Evolutionary conservation across 2,113 vertebrate genomes (phyloP).

Genomic region (Prinia subflava): DNA sequence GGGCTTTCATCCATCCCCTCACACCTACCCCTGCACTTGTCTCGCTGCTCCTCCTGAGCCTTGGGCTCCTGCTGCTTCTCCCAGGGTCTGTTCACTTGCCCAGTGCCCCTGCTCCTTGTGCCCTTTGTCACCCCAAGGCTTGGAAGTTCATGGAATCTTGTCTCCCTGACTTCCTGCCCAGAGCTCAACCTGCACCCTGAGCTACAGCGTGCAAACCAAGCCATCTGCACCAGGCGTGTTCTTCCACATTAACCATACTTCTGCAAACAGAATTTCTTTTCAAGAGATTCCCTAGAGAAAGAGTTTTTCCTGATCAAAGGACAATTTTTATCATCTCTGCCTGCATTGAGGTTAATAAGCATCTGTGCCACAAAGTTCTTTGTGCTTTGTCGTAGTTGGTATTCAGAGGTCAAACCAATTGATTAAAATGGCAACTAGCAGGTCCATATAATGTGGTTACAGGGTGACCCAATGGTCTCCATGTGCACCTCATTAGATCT

Average conservation of each 20-base stretch:
- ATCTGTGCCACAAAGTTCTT: not conserved
- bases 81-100: not conserved
- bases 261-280: not conserved
- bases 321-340: not conserved
- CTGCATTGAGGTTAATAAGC: not conserved
- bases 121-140: not conserved
- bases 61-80: too few relatives aligned
- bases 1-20: not conserved
- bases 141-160: not conserved
- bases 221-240: fast-evolving
- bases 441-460: constrained; percentile 39
- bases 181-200: not conserved
- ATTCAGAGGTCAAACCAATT: constrained; percentile 51
- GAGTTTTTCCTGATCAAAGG: not conserved
- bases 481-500: constrained; percentile 71
- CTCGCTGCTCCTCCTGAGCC: fast-evolving
- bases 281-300: not conserved
- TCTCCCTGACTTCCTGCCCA: not conserved
- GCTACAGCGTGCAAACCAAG: not conserved
- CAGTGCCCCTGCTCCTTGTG: not conserved
- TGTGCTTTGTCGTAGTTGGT: not conserved
- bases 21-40: fast-evolving
- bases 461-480: constrained; percentile 49
- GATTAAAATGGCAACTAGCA: constrained; percentile 42
- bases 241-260: not conserved